Evolutionary conservation across 2,113 vertebrate species (phyloP).

Genomic region (Rousettus leschenaultii): DNA sequence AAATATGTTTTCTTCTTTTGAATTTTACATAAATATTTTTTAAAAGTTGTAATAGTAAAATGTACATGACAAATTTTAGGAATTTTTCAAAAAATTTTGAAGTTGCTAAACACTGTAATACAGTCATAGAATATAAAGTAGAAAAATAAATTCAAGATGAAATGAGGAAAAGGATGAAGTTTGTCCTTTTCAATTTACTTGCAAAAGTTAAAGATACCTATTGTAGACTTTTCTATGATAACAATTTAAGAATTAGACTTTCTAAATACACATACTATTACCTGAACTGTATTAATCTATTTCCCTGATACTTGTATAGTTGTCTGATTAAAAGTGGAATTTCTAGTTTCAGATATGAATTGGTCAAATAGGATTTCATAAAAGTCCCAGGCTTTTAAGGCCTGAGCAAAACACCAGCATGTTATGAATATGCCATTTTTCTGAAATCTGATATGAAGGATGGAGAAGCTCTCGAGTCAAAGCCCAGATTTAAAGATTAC

Average conservation of each 20-base stretch:
- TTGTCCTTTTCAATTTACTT: not conserved
- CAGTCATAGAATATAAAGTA: not conserved
- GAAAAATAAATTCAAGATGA: not conserved
- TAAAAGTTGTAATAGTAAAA: not conserved
- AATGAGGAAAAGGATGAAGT: not conserved
- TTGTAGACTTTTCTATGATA: not conserved
- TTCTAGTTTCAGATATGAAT: not conserved
- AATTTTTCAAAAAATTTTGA: not conserved
- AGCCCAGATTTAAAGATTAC: not conserved
- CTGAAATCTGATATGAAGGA: not conserved
- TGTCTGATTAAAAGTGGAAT: not conserved
- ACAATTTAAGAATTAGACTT: not conserved
- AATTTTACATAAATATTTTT: not conserved
- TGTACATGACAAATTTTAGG: not conserved
- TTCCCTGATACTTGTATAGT: not conserved
- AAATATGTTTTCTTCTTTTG: not conserved
- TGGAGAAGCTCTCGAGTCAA: not conserved
- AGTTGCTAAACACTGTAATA: not conserved
- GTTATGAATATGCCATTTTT: not conserved
- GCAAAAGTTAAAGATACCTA: not conserved
- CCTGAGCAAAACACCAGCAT: not conserved
- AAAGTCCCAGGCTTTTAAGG: not conserved
- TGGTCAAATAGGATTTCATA: not conserved
- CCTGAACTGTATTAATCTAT: not conserved
- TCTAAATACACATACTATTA: not conserved